These are phyloP conservation scores for Galemys pyrenaicus DNA, from an alignment of 2,113 vertebrate species.

Conservation along the genomic window DNA sequence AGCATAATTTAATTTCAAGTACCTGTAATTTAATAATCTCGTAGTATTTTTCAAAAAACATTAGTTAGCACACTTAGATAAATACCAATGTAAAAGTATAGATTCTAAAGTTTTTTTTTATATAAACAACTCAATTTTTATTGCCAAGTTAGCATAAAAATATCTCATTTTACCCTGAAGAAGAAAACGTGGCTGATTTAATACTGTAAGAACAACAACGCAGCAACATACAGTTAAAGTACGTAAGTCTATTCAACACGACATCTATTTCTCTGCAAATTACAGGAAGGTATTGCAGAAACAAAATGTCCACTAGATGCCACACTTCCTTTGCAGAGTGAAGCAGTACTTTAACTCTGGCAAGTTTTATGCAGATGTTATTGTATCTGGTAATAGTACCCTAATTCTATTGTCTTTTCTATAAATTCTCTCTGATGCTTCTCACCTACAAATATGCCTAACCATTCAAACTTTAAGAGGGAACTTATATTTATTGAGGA, in stretches of 20 bases:
- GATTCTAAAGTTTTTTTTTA: neutral
- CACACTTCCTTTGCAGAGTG: conserved; percentile 87
- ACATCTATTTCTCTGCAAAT: neutral
- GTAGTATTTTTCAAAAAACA: conserved; percentile 28
- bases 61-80: neutral
- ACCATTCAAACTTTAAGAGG: neutral
- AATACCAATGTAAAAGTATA: neutral
- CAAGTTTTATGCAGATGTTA: neutral
- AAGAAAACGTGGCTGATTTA: neutral
- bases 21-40: neutral
- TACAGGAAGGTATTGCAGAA: conserved; percentile 52
- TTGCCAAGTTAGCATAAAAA: neutral
- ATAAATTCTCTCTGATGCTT: neutral
- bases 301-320: conserved; percentile 89
- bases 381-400: neutral
- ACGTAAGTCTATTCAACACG: neutral
- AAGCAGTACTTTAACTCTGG: neutral
- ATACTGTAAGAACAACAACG: neutral
- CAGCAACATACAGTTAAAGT: neutral
- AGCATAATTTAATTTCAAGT: conserved; percentile 20
- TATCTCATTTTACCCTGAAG: neutral
- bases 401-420: neutral
- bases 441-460: too few species aligned
- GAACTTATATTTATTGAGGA: neutral
- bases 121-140: conserved; percentile 12